Evolutionary conservation across 1,140 invertebrate species (phyloP).

Genomic region (Thereuonema tuberculata): DNA sequence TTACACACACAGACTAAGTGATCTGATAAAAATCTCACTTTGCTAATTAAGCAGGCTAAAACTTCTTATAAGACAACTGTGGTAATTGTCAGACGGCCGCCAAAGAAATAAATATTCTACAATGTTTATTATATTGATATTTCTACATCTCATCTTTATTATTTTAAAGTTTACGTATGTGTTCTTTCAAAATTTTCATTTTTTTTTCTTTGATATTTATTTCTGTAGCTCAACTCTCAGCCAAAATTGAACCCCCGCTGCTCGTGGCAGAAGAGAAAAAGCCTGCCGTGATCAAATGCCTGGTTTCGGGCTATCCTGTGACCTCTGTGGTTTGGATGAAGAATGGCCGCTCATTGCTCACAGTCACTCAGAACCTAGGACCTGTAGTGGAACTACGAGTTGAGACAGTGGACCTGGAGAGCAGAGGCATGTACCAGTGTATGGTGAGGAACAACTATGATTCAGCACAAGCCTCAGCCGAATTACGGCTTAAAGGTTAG

Average conservation of each 20-base stretch:
- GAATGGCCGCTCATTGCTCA: conserved; percentile 51
- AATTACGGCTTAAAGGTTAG: conserved; percentile 32
- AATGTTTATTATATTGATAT: too few relatives aligned
- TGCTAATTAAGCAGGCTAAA: too few relatives aligned
- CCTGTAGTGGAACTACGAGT: neutral
- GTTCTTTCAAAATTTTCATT: too few relatives aligned
- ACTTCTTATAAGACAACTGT: too few relatives aligned
- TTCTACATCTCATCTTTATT: too few relatives aligned
- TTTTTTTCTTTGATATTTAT: too few relatives aligned
- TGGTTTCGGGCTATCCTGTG: conserved; percentile 58
- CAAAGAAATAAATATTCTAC: too few relatives aligned
- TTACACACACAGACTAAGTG: too few relatives aligned
- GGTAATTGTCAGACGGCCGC: too few relatives aligned
- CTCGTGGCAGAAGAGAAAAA: conserved; percentile 52
- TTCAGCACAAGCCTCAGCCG: conserved; percentile 28
- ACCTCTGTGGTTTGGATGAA: conserved; percentile 62
- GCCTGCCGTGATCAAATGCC: conserved; percentile 65
- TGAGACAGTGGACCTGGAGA: conserved; percentile 48
- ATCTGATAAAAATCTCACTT: too few relatives aligned
- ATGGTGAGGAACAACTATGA: conserved; percentile 31
- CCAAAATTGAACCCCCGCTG: conserved; percentile 2
- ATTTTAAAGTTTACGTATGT: too few relatives aligned
- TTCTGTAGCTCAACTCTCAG: neutral
- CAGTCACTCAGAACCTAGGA: neutral
- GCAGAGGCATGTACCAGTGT: conserved; percentile 43